Base-by-base conservation (phyloP, 2,888 invertebrate genomes). In the Pristionchus mayeri region DNA sequence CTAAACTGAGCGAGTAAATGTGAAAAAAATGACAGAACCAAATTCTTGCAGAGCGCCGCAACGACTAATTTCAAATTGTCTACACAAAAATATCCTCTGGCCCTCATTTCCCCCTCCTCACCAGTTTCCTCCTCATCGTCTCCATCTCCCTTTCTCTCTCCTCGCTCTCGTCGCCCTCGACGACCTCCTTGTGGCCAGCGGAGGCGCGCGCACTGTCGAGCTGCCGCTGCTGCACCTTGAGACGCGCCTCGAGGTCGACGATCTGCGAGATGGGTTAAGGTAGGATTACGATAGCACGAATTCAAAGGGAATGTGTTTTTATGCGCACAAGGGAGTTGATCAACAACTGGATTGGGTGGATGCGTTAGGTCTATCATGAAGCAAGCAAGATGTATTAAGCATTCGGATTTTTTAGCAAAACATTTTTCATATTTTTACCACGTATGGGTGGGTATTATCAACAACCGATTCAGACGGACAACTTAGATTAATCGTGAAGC, bases 81-180 rank as follows among this genome's bases (percentile, higher is more conserved):
- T 37, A 37, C 21, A 30, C 4, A 37, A 0, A 21, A 4, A 4
- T 16, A 67, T 21, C 21, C 21, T 21, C 37, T 6, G 13, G 11
- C 37, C 2, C 67, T 16, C 7, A 37, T 37, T 37, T 67, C 34
- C 13, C 37, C 27, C 37, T 48, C 30, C 57, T 57, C 13, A 82
- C 81, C 60, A 82, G 48, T 63, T 82, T 82, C 48, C 63, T 60
- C 48, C 30, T 94, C 84, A 94, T 94, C 87, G 94, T 92, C 85
- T 94, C 94, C 89, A 94, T 88, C 89, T 94, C 94, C 85, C 93
- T 93, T 91, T 94, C 92, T 86, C 94, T 91, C 91, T 94, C 93
- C 86, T 94, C 94, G 91, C 94, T 93, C 90, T 94, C 94, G 90
- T 94, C 94, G 80, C 93, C 93, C 89, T 94, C 87, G 2, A 89